A percentile compares a stretch with the other conserved stretches of the same genome.
Conservation (phyloP, 1,140 invertebrate species). For the Dendrolimus punctatus region DNA sequence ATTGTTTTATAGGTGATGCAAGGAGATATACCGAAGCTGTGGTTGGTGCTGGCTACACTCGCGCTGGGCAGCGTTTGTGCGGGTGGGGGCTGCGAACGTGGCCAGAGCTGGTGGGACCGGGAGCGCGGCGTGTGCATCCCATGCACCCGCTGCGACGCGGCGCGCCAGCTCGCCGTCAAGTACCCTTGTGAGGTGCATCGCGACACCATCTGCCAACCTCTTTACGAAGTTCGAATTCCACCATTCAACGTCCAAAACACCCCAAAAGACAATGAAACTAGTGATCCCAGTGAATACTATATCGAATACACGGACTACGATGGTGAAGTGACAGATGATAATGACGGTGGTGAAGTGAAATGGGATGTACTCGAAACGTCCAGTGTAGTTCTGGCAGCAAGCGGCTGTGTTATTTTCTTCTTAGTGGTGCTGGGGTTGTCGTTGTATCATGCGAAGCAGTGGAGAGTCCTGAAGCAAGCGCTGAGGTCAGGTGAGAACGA, state of each 20-base stretch:
- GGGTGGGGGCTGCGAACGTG: constrained; percentile 62
- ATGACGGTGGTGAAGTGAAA: constrained; percentile 29
- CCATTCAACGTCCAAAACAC: constrained; percentile 57
- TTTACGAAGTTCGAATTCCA: constrained; percentile 73
- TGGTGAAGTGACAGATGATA: constrained; percentile 48
- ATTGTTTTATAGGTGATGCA: constrained; percentile 52
- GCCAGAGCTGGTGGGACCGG: constrained; percentile 73
- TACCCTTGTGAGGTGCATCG: constrained; percentile 76
- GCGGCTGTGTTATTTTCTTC: constrained; percentile 76
- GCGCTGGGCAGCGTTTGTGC: constrained; percentile 45
- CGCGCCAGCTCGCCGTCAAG: constrained; percentile 69
- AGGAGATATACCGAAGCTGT: constrained; percentile 45
- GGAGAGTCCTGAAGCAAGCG: constrained; percentile 73
- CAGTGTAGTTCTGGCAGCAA: constrained; percentile 70
- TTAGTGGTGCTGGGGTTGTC: constrained; percentile 73
- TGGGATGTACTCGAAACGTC: constrained; percentile 73
- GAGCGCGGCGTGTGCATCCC: constrained; percentile 72
- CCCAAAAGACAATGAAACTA: constrained; percentile 38
- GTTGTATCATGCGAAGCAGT: constrained; percentile 73
- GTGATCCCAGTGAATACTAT: constrained; percentile 52
- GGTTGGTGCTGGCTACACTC: constrained; percentile 50
- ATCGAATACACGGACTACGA: constrained; percentile 52
- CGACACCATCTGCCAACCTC: constrained; percentile 76
- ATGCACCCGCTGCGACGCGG: constrained; percentile 75
- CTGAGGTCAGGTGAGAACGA: constrained; percentile 70